A percentile compares a stretch with the other conserved stretches of the same genome.
Conservation (phyloP, 2,113 vertebrate species). For the Calyptomena viridis region DNA sequence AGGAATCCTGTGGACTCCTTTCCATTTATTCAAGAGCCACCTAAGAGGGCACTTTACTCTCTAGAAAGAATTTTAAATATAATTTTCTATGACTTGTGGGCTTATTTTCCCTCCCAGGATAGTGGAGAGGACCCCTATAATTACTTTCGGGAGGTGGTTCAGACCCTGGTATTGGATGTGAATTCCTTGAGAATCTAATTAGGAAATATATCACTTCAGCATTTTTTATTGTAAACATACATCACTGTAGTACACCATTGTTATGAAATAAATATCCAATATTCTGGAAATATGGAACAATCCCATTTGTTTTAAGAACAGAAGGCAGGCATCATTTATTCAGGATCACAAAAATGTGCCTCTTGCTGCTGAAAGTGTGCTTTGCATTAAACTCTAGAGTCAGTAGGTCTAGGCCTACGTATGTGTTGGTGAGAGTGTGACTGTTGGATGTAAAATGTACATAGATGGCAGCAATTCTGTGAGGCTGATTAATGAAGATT, state of each 20-base stretch:
- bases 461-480: neutral
- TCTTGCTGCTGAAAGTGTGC: neutral
- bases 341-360: neutral
- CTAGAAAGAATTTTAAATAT: constrained; percentile 11
- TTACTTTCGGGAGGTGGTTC: neutral
- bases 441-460: neutral
- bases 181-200: constrained; percentile 19
- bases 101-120: neutral
- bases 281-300: neutral
- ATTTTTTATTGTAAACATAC: constrained; percentile 40
- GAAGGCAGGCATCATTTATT: neutral
- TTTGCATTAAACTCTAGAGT: constrained; percentile 2
- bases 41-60: constrained; percentile 9
- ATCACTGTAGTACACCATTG: neutral
- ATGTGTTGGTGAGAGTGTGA: neutral
- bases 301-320: neutral
- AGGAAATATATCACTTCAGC: constrained; percentile 13
- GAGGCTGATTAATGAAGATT: neutral
- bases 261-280: neutral
- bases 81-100: neutral
- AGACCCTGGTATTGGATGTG: neutral
- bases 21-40: constrained; percentile 16
- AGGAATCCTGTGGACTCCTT: neutral
- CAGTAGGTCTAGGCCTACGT: neutral
- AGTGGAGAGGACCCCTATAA: neutral